Evolutionary conservation across 2,797 vertebrate genomes (phyloP), one percentile per base, ranked within the genome.

Genomic region (Typhlichthys eigenmanni): DNA sequence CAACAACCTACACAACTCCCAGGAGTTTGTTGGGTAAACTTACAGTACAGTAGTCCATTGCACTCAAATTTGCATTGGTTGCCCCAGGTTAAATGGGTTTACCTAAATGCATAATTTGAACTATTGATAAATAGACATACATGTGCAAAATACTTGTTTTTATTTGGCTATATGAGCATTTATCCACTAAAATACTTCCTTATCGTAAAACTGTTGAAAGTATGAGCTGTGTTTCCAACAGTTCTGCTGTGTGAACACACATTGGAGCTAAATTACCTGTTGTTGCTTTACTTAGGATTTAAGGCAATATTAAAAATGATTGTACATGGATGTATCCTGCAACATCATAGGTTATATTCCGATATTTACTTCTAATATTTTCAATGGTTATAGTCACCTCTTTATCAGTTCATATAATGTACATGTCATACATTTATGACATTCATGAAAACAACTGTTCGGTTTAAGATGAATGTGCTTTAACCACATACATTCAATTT

Each of bases 181-280:
- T 43, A 7, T 9, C 38, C 7, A 43, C 38, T 9, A 43, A 43
- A 43, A 43, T 9, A 43, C 38, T 2, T 43, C 38, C 9, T 43
- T 43, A 43, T 43, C 38, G 11, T 13, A 14, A 48, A 13, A 14
- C 47, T 48, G 47, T 14, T 13, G 2, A 14, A 5, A 13, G 47
- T n/a, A 12, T 48, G 13, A 13, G 3, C 13, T 48, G 12, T 14
- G 19, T 88, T 85, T 75, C 85, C 83, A 80, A 80, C 83, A 76
- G 85, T 87, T 89, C 69, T 89, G 86, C 80, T 83, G 78, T 74
- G 71, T 85, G 84, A 87, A 79, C 85, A 85, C 85, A 87, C 77
- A 85, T 88, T 89, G 88, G 85, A 85, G 88, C 78, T 83, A 88
- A 90, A 91, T 89, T 89, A 91, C 84, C 73, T 71, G 59, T 50